These are phyloP conservation scores for Mythimna impura DNA, from an alignment of 2,888 invertebrate species.

Conservation along the genomic window DNA sequence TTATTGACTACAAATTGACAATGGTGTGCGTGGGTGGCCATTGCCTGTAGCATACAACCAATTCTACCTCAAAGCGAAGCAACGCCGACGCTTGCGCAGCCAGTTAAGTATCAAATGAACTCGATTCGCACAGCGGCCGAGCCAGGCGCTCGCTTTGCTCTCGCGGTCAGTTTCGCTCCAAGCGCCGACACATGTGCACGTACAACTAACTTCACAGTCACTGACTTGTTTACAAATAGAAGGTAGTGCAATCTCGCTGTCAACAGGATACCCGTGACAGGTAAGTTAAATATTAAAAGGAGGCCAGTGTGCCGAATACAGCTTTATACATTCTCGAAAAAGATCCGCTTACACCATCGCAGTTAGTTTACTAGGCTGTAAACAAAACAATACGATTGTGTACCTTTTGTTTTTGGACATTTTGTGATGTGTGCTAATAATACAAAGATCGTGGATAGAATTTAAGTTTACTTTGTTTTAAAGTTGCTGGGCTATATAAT, in stretches of 20 bases:
- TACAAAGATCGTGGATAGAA: slow-evolving; percentile 52
- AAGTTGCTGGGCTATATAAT: not conserved
- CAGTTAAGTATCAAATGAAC: slow-evolving; percentile 76
- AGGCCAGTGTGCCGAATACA: slow-evolving; percentile 77
- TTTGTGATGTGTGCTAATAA: slow-evolving; percentile 65
- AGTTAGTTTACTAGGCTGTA: slow-evolving; percentile 63
- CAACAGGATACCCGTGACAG: slow-evolving; percentile 83
- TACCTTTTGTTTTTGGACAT: slow-evolving; percentile 80
- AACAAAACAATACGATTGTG: slow-evolving; percentile 79
- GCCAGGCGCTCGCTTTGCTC: slow-evolving; percentile 63
- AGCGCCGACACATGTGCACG: slow-evolving; percentile 78
- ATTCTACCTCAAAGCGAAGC: slow-evolving; percentile 62
- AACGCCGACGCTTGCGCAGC: slow-evolving; percentile 55
- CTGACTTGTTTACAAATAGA: slow-evolving; percentile 84
- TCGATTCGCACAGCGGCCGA: slow-evolving; percentile 77
- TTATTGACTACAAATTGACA: slow-evolving; percentile 60
- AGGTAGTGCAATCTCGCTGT: slow-evolving; percentile 77
- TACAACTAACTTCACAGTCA: slow-evolving; percentile 54
- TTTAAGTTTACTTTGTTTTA: slow-evolving; percentile 7
- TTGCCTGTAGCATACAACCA: slow-evolving; percentile 62
- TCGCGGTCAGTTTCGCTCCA: slow-evolving; percentile 78
- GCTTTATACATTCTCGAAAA: slow-evolving; percentile 46
- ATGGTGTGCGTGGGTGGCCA: slow-evolving; percentile 69
- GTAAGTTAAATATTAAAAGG: slow-evolving; percentile 81
- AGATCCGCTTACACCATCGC: slow-evolving; percentile 45